A percentile compares a stretch with the other conserved stretches of the same genome.
Conservation (phyloP, 2,113 vertebrate genomes). For the Cottus gobio region DNA sequence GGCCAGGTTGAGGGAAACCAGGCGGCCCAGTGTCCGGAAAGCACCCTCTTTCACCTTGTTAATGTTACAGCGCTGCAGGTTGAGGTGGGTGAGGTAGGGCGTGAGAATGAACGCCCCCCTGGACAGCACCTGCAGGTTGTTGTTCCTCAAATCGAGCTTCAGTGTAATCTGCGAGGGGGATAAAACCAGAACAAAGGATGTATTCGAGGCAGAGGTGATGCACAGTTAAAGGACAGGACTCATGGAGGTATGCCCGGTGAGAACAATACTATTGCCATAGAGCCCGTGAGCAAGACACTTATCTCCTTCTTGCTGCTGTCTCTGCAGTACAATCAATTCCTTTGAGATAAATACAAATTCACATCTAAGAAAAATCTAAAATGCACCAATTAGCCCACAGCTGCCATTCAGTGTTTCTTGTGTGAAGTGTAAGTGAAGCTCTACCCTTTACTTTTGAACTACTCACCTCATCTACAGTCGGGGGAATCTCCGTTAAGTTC, state of each 20-base stretch:
- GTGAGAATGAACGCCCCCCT: conserved; percentile 82
- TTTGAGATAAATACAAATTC: not conserved
- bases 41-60: conserved; percentile 89
- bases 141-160: conserved; percentile 88
- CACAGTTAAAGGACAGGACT: too few species aligned
- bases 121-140: conserved; percentile 82
- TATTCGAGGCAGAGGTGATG: not conserved
- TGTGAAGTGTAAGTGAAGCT: not conserved
- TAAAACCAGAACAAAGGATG: not conserved
- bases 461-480: conserved; percentile 87
- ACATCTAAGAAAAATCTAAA: not conserved
- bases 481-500: conserved; percentile 86
- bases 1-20: conserved; percentile 90
- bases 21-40: conserved; percentile 89
- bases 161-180: conserved; percentile 84
- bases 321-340: not conserved
- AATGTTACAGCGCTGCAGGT: conserved; percentile 88
- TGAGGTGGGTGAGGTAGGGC: conserved; percentile 90
- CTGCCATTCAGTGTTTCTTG: not conserved
- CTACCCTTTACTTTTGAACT: not conserved
- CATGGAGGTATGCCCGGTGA: not conserved
- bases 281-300: not conserved
- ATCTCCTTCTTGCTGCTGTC: not conserved
- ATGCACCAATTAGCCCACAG: not conserved
- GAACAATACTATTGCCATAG: not conserved